Evolutionary conservation across 2,888 invertebrate species (phyloP).

Genomic region (Germaria angustata): DNA sequence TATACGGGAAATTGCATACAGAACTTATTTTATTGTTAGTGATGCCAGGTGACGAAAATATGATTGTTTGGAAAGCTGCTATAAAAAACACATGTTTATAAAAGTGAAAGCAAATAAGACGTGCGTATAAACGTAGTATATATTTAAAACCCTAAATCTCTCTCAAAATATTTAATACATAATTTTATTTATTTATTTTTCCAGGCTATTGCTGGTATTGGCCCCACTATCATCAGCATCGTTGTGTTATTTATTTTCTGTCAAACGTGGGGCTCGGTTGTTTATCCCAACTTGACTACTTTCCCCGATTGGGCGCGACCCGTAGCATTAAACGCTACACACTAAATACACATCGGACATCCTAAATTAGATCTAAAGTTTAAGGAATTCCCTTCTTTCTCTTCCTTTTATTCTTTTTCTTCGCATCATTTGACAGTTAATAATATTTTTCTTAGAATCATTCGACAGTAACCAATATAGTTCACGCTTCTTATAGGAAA

Average conservation of each 20-base stretch:
- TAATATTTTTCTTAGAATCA: background rate
- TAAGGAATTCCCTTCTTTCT: conserved; percentile 15
- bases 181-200: no score
- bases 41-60: no score
- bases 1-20: no score
- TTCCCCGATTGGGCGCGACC: conserved; percentile 87
- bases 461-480: background rate
- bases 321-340: conserved; percentile 57
- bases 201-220: conserved; percentile 87
- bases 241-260: conserved; percentile 86
- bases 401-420: background rate
- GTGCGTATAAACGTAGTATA: no score
- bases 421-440: background rate
- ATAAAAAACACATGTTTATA: no score
- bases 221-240: conserved; percentile 88
- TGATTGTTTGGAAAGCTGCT: no score
- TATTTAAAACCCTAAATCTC: no score
- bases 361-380: conserved; percentile 56
- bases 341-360: conserved; percentile 22
- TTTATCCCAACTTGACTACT: conserved; percentile 83
- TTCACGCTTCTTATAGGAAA: conserved; percentile 15
- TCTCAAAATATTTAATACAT: no score
- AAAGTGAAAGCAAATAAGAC: no score
- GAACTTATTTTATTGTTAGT: no score
- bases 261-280: conserved; percentile 86